phyloP scores from a whole-genome alignment of 2,113 vertebrate species.

The Tympanuchus pallidicinctus region DNA sequence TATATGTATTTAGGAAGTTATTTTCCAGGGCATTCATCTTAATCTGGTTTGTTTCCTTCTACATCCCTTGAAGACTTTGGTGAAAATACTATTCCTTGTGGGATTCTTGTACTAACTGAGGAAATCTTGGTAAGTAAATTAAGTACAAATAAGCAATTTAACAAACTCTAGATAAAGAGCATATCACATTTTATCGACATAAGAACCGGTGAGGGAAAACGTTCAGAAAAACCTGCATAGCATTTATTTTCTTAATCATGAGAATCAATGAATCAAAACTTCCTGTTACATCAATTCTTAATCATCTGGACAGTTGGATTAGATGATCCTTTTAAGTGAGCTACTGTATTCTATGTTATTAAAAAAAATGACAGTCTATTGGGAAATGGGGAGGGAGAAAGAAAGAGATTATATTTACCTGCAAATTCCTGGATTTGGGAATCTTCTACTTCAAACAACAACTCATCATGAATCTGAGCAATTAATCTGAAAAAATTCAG shows the following conservation, averaged over 20 bases:
- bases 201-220: neutral
- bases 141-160: conserved; percentile 8
- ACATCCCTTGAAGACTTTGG: neutral
- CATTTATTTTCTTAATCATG: neutral
- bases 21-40: neutral
- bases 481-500: conserved; percentile 80
- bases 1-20: neutral
- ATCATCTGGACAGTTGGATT: neutral
- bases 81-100: neutral
- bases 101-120: neutral
- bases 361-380: neutral
- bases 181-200: neutral
- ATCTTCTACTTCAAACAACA: conserved; percentile 92
- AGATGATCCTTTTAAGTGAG: neutral
- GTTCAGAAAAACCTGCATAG: conserved; percentile 15
- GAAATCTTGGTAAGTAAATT: neutral
- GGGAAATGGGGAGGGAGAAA: neutral
- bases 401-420: conserved; percentile 73
- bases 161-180: conserved; percentile 3
- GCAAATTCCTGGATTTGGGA: conserved; percentile 85
- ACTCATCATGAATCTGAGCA: conserved; percentile 93
- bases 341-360: neutral
- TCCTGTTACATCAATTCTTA: neutral
- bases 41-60: neutral
- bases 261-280: neutral